Conservation (phyloP, 2,113 vertebrate genomes). For the Psittacula cyanocephala region DNA sequence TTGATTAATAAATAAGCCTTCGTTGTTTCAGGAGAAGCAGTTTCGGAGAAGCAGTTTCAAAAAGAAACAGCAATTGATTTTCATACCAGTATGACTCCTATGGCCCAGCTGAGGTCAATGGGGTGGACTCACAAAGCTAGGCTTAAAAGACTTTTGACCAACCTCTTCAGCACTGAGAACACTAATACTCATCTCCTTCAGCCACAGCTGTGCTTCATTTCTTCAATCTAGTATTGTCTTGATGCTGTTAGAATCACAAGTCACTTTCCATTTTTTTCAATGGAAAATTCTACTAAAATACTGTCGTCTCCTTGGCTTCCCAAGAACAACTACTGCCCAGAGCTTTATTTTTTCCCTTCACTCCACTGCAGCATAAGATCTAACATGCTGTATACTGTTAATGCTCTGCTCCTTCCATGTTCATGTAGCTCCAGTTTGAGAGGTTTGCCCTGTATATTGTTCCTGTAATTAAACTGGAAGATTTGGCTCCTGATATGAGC, state of each 20-base stretch:
- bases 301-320: background rate
- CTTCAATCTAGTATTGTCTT: background rate
- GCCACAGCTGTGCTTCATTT: background rate
- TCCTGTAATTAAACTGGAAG: background rate
- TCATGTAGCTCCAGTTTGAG: background rate
- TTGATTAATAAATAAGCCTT: background rate
- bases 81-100: background rate
- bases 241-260: background rate
- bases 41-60: background rate
- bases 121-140: background rate
- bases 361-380: background rate
- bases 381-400: background rate
- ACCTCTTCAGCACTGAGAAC: background rate
- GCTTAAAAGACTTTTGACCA: background rate
- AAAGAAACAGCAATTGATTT: background rate
- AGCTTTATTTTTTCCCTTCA: background rate
- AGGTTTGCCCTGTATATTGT: background rate
- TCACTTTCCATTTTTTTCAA: background rate
- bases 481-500: background rate
- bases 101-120: background rate
- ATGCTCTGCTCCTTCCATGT: background rate
- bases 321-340: background rate
- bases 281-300: background rate
- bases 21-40: background rate
- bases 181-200: background rate